A percentile compares a stretch with the other conserved stretches of the same genome.
These are phyloP conservation scores for Myotis pilosus DNA, from an alignment of 2,797 vertebrate genomes.

Conservation along the genomic window DNA sequence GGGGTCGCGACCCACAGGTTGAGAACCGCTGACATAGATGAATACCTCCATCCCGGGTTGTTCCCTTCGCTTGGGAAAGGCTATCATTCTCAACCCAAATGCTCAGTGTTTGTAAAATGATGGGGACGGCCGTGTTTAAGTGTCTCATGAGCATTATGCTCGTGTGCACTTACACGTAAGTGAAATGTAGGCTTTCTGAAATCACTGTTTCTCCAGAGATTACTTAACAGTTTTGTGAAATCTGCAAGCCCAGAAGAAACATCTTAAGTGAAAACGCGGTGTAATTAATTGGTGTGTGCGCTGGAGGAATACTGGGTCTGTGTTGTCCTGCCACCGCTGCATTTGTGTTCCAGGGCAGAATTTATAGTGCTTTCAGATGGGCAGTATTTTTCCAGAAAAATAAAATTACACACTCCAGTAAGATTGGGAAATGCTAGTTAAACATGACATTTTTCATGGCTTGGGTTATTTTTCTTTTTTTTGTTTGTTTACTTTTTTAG, in stretches of 20 bases:
- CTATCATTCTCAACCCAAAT: background rate
- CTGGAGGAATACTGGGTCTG: background rate
- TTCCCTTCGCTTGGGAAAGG: background rate
- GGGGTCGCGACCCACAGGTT: too few species aligned
- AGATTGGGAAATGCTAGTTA: background rate
- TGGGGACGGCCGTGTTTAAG: background rate
- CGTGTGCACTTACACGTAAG: background rate
- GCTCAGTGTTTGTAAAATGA: background rate
- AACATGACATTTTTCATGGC: background rate
- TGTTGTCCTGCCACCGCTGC: background rate
- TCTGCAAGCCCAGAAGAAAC: background rate
- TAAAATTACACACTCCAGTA: background rate
- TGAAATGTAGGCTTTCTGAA: background rate
- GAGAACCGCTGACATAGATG: background rate
- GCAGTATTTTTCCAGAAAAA: background rate
- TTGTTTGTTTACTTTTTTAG: background rate
- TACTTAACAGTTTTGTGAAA: background rate
- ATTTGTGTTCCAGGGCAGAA: background rate
- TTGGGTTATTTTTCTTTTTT: background rate
- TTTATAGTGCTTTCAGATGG: background rate
- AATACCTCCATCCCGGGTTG: background rate
- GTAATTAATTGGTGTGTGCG: background rate
- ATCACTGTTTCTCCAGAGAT: background rate
- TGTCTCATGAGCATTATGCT: background rate
- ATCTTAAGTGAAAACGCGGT: background rate